Percentiles rank a stretch among this genome's conserved stretches.
Evolutionary conservation across 2,113 vertebrate species (phyloP).

Genomic region (Cavia aperea): DNA sequence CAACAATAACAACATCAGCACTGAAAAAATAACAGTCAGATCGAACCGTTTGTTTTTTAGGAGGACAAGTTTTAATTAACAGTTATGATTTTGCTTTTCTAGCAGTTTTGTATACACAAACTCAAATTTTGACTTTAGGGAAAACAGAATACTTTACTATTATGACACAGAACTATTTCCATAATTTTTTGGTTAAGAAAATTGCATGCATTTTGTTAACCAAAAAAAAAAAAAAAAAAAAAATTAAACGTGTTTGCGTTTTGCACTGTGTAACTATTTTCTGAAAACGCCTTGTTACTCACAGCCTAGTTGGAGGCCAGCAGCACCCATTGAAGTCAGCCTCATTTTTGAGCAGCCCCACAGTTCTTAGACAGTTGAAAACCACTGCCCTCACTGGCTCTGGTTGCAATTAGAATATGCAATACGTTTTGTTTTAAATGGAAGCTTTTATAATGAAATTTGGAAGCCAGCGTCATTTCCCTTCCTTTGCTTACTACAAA

Average conservation of each 20-base stretch:
- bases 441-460: conserved; percentile 72
- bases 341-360: background rate
- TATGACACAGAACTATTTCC: conserved; percentile 28
- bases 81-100: conserved; percentile 44
- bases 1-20: background rate
- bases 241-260: conserved; percentile 41
- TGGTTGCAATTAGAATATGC: conserved; percentile 67
- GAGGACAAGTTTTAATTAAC: conserved; percentile 52
- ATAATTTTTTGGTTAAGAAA: conserved; percentile 52
- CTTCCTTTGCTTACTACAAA: conserved; percentile 63
- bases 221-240: background rate
- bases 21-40: background rate
- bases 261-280: conserved; percentile 35
- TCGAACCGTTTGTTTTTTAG: conserved; percentile 28
- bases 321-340: conserved; percentile 45
- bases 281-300: conserved; percentile 36
- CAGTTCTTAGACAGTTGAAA: conserved; percentile 62
- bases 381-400: conserved; percentile 52
- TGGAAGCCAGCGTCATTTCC: conserved; percentile 68
- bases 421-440: conserved; percentile 70
- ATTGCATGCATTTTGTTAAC: conserved; percentile 48
- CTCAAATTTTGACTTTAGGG: conserved; percentile 34
- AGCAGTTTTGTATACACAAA: conserved; percentile 41
- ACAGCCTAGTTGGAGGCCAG: background rate
- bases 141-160: conserved; percentile 47